phyloP scores from a whole-genome alignment of 1,140 invertebrate genomes.

The Helicoverpa zea region DNA sequence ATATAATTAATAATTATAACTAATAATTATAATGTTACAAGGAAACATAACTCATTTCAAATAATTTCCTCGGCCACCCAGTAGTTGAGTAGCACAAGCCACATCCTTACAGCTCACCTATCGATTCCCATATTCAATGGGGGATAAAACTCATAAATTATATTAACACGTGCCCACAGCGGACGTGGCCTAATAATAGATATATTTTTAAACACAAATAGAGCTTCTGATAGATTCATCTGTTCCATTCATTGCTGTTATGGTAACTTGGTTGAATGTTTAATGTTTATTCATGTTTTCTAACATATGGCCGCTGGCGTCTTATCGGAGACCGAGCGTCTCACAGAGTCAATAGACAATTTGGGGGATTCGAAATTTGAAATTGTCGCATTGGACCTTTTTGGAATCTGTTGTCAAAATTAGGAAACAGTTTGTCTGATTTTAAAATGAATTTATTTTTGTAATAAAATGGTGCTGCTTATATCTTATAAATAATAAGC shows the following conservation, averaged over 20 bases:
- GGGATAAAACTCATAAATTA: constrained; percentile 52
- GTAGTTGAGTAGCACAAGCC: not conserved
- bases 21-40: constrained; percentile 5
- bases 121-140: constrained; percentile 35
- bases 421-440: no score
- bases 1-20: not conserved
- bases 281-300: constrained; percentile 22
- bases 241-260: constrained; percentile 23
- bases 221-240: constrained; percentile 44
- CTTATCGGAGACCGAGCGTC: not conserved
- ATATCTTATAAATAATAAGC: no score
- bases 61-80: constrained; percentile 32
- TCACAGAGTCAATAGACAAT: not conserved
- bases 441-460: no score
- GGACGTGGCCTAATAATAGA: constrained; percentile 50
- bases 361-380: not conserved
- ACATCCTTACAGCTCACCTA: constrained; percentile 32
- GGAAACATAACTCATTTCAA: constrained; percentile 34
- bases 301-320: not conserved
- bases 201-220: constrained; percentile 50
- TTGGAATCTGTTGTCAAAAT: no score
- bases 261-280: not conserved
- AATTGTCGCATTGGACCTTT: no score
- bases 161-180: constrained; percentile 50
- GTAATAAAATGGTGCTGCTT: no score